Evolutionary conservation across 23 tunicate genomes (phyloP).

Genomic region (Ciona savignyi): DNA sequence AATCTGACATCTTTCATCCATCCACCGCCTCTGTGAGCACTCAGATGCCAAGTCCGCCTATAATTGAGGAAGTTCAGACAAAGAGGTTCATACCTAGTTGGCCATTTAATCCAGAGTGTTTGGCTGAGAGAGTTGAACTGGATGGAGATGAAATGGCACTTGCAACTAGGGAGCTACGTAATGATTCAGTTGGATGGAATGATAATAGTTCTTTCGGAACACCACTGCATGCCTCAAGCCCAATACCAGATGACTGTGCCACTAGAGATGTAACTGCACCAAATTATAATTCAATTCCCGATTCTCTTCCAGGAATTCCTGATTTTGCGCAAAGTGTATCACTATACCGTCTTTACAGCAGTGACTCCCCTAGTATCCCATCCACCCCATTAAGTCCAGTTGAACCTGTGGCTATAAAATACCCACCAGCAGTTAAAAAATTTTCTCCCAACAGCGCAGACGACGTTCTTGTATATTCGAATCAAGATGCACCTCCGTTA

Average conservation of each 20-base stretch:
- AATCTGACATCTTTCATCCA: conserved; percentile 6
- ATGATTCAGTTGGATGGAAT: not conserved
- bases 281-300: not conserved
- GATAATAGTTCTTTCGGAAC: not conserved
- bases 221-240: not conserved
- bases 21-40: conserved; percentile 13
- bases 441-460: conserved; percentile 2
- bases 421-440: conserved; percentile 3
- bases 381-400: not conserved
- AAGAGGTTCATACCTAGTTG: conserved; percentile 70
- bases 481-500: not conserved
- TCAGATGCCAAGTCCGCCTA: conserved; percentile 49
- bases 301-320: conserved; percentile 14
- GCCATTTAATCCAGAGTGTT: conserved; percentile 73
- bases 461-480: not conserved
- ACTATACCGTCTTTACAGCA: conserved; percentile 20
- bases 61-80: conserved; percentile 3
- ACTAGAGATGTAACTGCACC: not conserved
- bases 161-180: not conserved
- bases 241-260: not conserved
- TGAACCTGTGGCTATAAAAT: not conserved
- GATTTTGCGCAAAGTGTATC: conserved; percentile 38
- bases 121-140: conserved; percentile 23
- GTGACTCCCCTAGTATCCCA: not conserved
- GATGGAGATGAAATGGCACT: conserved; percentile 52